phyloP scores from a whole-genome alignment of 2,797 vertebrate species.

The Rhinichthys osculus region DNA sequence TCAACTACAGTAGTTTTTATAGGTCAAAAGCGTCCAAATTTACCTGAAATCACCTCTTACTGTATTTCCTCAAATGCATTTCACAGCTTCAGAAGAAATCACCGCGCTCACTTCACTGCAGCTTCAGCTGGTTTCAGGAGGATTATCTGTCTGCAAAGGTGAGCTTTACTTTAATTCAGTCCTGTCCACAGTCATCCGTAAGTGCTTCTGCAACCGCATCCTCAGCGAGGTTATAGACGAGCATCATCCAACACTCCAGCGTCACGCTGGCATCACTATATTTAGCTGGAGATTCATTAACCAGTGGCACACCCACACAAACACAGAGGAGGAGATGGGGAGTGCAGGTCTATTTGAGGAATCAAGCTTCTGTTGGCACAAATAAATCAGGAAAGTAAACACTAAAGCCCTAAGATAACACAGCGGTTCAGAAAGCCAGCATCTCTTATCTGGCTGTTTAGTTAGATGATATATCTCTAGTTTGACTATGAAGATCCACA shows the following conservation, averaged over 20 bases:
- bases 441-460: not conserved
- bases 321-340: slow-evolving; percentile 41
- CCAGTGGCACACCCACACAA: slow-evolving; percentile 61
- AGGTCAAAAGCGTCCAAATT: not conserved
- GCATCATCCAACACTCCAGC: slow-evolving; percentile 76
- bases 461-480: not conserved
- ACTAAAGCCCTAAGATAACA: not conserved
- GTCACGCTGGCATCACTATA: slow-evolving; percentile 73
- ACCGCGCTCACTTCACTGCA: not conserved
- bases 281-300: slow-evolving; percentile 69
- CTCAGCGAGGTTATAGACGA: slow-evolving; percentile 69
- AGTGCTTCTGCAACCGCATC: slow-evolving; percentile 61
- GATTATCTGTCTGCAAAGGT: not conserved
- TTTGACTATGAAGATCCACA: not conserved
- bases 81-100: not conserved
- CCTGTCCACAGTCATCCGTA: not conserved
- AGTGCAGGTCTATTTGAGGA: not conserved
- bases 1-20: not conserved
- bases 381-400: not conserved
- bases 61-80: slow-evolving; percentile 5
- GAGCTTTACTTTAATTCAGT: not conserved
- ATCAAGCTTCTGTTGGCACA: slow-evolving; percentile 5
- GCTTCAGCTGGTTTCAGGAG: not conserved
- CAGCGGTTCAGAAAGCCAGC: not conserved
- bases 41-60: not conserved